These are phyloP conservation scores for Talpa occidentalis DNA, from an alignment of 2,113 vertebrate species.

Conservation along the genomic window DNA sequence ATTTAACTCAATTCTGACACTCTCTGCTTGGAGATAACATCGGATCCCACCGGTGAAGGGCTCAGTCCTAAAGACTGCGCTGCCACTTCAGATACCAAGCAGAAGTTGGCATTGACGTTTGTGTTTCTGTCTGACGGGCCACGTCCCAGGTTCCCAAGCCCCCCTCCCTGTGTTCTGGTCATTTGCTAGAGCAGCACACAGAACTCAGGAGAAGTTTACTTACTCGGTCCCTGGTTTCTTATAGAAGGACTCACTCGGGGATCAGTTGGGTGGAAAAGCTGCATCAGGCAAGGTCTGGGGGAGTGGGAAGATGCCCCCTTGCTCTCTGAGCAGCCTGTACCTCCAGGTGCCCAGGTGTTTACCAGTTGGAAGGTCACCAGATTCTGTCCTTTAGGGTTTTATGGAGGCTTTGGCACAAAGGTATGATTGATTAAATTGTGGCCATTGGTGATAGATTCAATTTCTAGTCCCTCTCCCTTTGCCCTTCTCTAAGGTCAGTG, in stretches of 20 bases:
- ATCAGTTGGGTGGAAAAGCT: background rate
- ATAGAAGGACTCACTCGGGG: background rate
- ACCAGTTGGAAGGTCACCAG: background rate
- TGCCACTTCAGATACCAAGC: accelerated
- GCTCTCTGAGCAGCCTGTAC: background rate
- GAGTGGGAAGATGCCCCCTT: background rate
- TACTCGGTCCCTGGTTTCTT: background rate
- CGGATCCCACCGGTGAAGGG: background rate
- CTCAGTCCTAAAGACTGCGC: background rate
- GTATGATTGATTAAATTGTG: background rate
- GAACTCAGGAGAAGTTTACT: background rate
- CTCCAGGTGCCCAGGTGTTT: background rate
- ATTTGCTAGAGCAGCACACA: background rate
- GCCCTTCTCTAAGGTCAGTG: background rate
- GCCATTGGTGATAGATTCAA: background rate
- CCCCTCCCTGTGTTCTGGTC: background rate
- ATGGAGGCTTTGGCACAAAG: background rate
- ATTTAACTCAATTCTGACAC: background rate
- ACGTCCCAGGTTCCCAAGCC: background rate
- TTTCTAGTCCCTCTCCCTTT: background rate
- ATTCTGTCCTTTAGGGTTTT: background rate
- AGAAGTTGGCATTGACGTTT: no score
- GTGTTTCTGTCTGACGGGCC: background rate
- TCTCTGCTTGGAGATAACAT: no score
- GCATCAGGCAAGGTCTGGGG: background rate